phyloP scores from a whole-genome alignment of 2,113 vertebrate genomes.

The Phylloscopus trochilus region DNA sequence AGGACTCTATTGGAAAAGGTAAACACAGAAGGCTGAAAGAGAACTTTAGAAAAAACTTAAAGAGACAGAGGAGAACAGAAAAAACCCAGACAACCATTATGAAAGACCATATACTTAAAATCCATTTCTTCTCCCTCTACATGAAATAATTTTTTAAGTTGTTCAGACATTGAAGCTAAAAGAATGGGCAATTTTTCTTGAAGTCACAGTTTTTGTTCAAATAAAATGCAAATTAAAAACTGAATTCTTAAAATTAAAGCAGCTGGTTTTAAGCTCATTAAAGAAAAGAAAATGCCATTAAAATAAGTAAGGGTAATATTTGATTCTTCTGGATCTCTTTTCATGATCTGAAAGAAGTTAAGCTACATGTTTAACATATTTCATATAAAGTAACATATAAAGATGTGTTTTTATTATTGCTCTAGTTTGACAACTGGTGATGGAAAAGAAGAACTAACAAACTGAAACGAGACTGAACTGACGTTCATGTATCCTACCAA shows the following conservation, averaged over 20 bases:
- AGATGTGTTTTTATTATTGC: accelerated
- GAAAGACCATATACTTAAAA: not conserved
- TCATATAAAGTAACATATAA: not conserved
- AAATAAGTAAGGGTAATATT: not conserved
- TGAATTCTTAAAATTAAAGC: not conserved
- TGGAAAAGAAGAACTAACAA: not conserved
- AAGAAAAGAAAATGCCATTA: not conserved
- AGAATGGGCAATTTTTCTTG: not conserved
- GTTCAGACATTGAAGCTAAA: not conserved
- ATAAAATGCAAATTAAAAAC: not conserved
- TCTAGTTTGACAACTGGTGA: not conserved
- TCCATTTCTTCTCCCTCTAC: not conserved
- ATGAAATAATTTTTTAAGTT: not conserved
- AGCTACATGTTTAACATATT: not conserved
- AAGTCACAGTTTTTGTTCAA: not conserved
- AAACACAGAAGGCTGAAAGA: too few species aligned
- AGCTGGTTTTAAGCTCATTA: not conserved
- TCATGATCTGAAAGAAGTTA: not conserved
- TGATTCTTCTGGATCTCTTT: not conserved
- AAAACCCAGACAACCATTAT: too few species aligned
- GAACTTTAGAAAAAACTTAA: too few species aligned
- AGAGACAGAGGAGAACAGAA: too few species aligned
- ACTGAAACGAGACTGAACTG: not conserved
- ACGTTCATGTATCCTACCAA: not conserved
- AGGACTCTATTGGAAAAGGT: too few species aligned